Evolutionary conservation across 2,888 invertebrate genomes (phyloP), one percentile per base, ranked within the genome.

Genomic region (Brenthis daphne): DNA sequence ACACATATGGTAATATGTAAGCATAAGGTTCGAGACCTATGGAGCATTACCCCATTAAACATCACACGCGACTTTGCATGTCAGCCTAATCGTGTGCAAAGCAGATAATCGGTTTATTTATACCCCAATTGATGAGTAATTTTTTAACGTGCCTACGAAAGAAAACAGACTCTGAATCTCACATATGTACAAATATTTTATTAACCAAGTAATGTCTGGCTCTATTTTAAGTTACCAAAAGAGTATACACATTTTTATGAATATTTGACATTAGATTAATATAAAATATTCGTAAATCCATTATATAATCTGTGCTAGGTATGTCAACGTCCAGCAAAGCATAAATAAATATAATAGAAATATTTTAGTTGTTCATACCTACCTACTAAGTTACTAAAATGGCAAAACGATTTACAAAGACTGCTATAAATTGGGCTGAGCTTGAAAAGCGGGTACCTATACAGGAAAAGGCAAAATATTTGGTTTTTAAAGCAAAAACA

Each of bases 401-500:
- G 66, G 67, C 67, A 16, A 67, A 67, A 63, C 33, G 88, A 76
- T 85, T 91, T 72, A 77, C 77, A 37, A 86, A 86, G 73, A 77
- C 80, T n/a, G 47, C 79, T 3, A 82, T 90, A 50, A 85, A 89
- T 68, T 92, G 92, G 91, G 64, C 47, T 11, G 87, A 88, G 67
- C 68, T 92, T 3, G 83, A 85, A 60, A 85, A 87, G 74, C 76
- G 78, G 61, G 87, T 89, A 1, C 85, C 89, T 5, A 77, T 77
- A 1, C 82, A 89, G 0, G 84, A 92, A 72, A 85, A 74, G 71
- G 74, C 67, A 0, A 77, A 87, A 20, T 92, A 82, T 73, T 76
- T 83, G 24, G 84, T 84, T 6, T 91, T 92, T 68, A 91, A 87
- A 73, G 87, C 78, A 6, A 92, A 89, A 76, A 78, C 88, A 1